Conservation (phyloP, 2,888 invertebrate species). For the Pseudococcus longispinus region DNA sequence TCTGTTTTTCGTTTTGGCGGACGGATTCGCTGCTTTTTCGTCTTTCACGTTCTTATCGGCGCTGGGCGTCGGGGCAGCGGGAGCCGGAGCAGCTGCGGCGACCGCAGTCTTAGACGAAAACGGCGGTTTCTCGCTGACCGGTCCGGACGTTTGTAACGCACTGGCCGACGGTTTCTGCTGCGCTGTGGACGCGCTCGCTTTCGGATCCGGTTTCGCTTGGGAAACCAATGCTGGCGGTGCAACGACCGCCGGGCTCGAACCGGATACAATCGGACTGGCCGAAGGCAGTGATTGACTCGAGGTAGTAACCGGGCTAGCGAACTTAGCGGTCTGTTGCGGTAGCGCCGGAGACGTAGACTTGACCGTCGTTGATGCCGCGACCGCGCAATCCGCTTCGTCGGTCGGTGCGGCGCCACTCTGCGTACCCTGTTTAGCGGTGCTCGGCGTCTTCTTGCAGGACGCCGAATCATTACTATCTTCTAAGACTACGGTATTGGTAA, state of each 20-base stretch:
- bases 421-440: constrained; percentile 45
- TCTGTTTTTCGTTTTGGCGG: constrained; percentile 50
- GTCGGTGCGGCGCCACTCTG: background rate
- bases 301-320: background rate
- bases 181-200: background rate
- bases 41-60: constrained; percentile 36
- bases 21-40: constrained; percentile 39
- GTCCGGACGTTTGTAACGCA: background rate
- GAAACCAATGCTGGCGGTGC: too few species aligned
- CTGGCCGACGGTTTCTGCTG: constrained; percentile 28
- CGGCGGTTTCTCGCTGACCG: background rate
- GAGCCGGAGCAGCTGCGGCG: background rate
- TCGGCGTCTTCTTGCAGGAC: background rate
- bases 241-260: background rate
- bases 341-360: background rate
- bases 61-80: background rate
- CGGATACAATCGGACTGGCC: background rate
- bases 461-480: constrained; percentile 39
- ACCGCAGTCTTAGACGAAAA: background rate
- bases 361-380: background rate
- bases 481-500: constrained; percentile 45
- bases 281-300: constrained; percentile 42
- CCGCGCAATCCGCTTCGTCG: constrained; percentile 8
- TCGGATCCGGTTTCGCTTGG: constrained; percentile 7
- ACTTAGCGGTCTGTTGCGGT: background rate